Conservation (phyloP, 2,888 invertebrate species). For the Andrena haemorrhoa region DNA sequence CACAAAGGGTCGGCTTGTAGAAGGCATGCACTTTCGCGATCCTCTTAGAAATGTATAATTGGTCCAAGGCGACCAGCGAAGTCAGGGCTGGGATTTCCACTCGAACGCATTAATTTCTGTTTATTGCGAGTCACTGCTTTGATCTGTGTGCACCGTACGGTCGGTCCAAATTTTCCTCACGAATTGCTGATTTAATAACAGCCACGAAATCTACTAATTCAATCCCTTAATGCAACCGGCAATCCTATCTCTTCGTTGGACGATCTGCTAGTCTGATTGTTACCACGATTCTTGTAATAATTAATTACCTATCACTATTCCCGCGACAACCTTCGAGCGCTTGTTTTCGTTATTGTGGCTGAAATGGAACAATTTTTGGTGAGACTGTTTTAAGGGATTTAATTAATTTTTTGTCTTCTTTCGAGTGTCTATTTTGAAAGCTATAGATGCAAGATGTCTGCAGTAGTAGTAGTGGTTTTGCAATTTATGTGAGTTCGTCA, state of each 20-base stretch:
- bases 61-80: slow-evolving; percentile 67
- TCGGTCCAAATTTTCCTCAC: slow-evolving; percentile 4
- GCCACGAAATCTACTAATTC: neutral
- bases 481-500: no score
- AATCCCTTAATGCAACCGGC: neutral
- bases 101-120: slow-evolving; percentile 64
- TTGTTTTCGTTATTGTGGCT: no score
- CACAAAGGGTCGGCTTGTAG: slow-evolving; percentile 74
- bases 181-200: slow-evolving; percentile 31
- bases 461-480: no score
- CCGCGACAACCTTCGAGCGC: no score
- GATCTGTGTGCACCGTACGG: neutral
- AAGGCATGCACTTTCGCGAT: slow-evolving; percentile 53
- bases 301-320: neutral
- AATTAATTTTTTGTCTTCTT: no score
- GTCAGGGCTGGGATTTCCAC: slow-evolving; percentile 73
- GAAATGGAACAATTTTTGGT: no score
- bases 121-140: slow-evolving; percentile 39
- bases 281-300: neutral
- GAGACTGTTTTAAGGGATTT: no score
- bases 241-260: neutral
- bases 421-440: no score
- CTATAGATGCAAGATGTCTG: no score
- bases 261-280: no score
- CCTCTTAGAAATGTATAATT: slow-evolving; percentile 72